Conservation (phyloP, 2,888 invertebrate species). For the Drosophila melanosoma region DNA sequence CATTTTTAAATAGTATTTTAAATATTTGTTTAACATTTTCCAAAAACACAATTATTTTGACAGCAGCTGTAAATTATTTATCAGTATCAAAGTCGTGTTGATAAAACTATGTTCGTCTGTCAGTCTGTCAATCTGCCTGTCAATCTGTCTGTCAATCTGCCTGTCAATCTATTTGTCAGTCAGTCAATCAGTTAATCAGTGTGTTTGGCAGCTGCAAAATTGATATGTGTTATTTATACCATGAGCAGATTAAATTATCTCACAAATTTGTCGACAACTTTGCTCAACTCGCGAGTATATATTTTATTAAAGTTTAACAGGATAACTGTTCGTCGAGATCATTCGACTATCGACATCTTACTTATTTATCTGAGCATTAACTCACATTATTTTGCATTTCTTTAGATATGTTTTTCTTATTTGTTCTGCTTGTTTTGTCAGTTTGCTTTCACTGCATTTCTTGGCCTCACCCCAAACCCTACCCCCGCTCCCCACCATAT, state of each 20-base stretch:
- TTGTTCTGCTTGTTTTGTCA: neutral
- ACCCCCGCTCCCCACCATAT: conserved; percentile 8
- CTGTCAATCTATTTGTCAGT: too few relatives aligned
- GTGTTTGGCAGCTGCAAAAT: too few relatives aligned
- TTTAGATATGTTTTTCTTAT: conserved; percentile 3
- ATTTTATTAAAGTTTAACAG: too few relatives aligned
- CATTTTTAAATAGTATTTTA: too few relatives aligned
- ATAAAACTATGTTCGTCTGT: too few relatives aligned
- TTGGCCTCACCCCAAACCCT: conserved; percentile 32
- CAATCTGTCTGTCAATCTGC: too few relatives aligned
- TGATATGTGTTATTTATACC: neutral
- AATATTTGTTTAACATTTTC: too few relatives aligned
- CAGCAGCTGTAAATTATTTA: too few relatives aligned
- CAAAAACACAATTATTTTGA: too few relatives aligned
- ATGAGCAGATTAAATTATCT: neutral
- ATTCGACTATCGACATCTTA: conserved; percentile 15
- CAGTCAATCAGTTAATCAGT: neutral
- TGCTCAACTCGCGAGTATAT: neutral
- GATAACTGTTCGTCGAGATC: neutral
- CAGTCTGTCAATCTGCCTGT: neutral
- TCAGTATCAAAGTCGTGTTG: too few relatives aligned
- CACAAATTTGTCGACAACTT: neutral
- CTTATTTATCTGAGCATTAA: conserved; percentile 12
- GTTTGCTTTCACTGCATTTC: conserved; percentile 51
- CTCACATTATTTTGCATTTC: conserved; percentile 16